A percentile compares a stretch with the other conserved stretches of the same genome.
Evolutionary conservation across 2,888 invertebrate genomes (phyloP).

Genomic region (Agrotis exclamationis): DNA sequence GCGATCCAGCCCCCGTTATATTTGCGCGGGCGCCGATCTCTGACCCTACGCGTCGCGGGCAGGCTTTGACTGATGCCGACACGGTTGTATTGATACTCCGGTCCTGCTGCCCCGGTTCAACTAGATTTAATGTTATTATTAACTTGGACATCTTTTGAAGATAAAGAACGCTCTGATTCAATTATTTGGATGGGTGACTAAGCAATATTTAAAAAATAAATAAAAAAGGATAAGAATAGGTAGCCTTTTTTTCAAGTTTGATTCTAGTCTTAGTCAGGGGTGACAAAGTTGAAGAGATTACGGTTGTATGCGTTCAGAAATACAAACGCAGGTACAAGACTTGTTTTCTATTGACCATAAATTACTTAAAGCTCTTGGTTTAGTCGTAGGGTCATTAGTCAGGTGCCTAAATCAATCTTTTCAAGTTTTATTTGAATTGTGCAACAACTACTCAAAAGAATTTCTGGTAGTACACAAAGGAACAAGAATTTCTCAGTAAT

Average conservation of each 20-base stretch:
- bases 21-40: constrained; percentile 46
- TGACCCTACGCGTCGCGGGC: constrained; percentile 47
- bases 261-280: too few species aligned
- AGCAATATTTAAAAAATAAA: background rate
- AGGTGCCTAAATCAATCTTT: background rate
- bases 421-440: background rate
- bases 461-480: background rate
- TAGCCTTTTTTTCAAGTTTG: background rate
- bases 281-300: too few species aligned
- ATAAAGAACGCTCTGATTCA: background rate
- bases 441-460: background rate
- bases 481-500: background rate
- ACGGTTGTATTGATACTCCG: constrained; percentile 34
- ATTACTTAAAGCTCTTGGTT: background rate
- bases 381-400: background rate
- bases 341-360: background rate
- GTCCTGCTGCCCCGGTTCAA: constrained; percentile 30
- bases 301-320: too few species aligned
- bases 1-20: constrained; percentile 43
- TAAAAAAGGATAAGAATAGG: background rate
- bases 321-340: too few species aligned
- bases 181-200: constrained; percentile 16
- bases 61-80: constrained; percentile 55
- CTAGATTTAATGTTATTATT: constrained; percentile 18
- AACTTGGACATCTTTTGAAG: background rate